These are phyloP conservation scores for Rhyacichthys aspro DNA, from an alignment of 2,797 vertebrate genomes.

Conservation along the genomic window DNA sequence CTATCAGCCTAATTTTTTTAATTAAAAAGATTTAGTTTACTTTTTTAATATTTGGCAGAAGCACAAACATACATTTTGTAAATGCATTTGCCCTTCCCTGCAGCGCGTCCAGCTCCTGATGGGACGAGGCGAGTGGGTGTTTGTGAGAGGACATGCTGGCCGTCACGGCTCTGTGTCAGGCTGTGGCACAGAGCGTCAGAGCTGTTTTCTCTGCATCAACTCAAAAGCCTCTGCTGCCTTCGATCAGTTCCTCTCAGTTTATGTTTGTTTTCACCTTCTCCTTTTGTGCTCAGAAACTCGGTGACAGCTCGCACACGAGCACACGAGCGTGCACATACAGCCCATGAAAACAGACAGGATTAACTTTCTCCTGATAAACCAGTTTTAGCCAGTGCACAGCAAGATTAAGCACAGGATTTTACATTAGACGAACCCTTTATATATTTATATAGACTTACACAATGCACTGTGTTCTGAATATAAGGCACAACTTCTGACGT, in stretches of 20 bases:
- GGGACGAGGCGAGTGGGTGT: constrained; percentile 34
- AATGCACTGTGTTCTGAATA: constrained; percentile 31
- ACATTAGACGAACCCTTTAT: constrained; percentile 54
- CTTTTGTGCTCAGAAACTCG: background rate
- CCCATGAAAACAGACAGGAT: constrained; percentile 49
- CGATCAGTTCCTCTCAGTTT: constrained; percentile 9
- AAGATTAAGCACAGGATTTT: constrained; percentile 70
- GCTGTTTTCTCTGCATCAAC: constrained; percentile 19
- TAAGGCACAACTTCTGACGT: constrained; percentile 6
- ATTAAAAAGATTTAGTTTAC: background rate
- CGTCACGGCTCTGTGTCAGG: constrained; percentile 4
- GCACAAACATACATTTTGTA: too few relatives aligned
- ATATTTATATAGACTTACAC: constrained; percentile 53
- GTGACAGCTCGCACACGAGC: constrained; percentile 9
- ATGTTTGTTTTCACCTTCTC: constrained; percentile 7
- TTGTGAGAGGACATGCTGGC: constrained; percentile 23
- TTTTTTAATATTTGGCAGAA: background rate
- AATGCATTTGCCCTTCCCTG: constrained; percentile 28
- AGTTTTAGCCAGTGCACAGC: constrained; percentile 54
- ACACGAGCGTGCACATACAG: constrained; percentile 2
- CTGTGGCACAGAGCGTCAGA: constrained; percentile 26
- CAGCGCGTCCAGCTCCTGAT: constrained; percentile 36
- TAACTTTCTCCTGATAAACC: constrained; percentile 63
- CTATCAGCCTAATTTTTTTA: too few relatives aligned
- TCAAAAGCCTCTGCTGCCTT: constrained; percentile 12